A percentile compares a stretch with the other conserved stretches of the same genome.
phyloP scores from a whole-genome alignment of 2,797 vertebrate genomes.

The Phrynocephalus forsythii region DNA sequence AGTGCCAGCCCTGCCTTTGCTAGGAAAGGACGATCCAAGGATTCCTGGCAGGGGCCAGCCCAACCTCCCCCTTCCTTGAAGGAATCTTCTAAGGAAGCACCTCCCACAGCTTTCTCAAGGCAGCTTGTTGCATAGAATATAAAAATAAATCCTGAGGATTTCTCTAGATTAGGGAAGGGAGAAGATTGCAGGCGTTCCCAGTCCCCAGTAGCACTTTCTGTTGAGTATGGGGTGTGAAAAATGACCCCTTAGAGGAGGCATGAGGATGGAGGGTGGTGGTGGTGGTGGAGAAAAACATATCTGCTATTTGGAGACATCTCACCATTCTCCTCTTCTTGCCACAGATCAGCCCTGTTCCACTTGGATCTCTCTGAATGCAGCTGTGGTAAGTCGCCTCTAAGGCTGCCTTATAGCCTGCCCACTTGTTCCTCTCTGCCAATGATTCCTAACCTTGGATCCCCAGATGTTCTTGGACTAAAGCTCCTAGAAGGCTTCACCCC shows the following conservation, averaged over 20 bases:
- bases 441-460: too few relatives aligned
- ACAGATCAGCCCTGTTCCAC: conserved; percentile 81
- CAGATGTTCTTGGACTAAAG: too few relatives aligned
- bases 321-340: conserved; percentile 9
- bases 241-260: not conserved
- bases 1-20: not conserved
- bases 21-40: not conserved
- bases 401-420: not conserved
- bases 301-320: not conserved
- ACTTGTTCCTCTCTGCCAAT: not conserved
- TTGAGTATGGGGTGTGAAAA: not conserved
- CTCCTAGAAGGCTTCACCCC: too few relatives aligned
- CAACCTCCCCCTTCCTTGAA: not conserved
- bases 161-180: not conserved
- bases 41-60: not conserved
- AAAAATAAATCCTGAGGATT: not conserved
- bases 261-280: not conserved
- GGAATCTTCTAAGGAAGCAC: not conserved
- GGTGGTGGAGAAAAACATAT: not conserved
- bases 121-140: not conserved
- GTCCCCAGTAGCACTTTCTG: not conserved
- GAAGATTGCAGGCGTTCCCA: not conserved
- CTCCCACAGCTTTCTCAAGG: not conserved
- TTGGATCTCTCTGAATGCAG: conserved; percentile 76
- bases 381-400: conserved; percentile 77